Evolutionary conservation across 2,113 vertebrate species (phyloP).

Genomic region (Muntiacus reevesi): DNA sequence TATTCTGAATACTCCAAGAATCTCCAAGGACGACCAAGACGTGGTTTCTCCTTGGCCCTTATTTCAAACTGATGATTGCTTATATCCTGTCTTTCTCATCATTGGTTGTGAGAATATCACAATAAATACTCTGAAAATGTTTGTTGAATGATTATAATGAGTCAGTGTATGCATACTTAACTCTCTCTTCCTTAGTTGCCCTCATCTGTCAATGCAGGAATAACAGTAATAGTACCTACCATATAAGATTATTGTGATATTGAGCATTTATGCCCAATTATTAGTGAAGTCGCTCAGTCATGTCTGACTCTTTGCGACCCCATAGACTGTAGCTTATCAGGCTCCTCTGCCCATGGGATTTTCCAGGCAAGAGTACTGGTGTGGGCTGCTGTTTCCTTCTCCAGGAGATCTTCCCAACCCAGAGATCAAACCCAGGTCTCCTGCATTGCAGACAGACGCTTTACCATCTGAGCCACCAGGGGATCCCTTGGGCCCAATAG

Average conservation of each 20-base stretch:
- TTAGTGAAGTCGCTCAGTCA: too few species aligned
- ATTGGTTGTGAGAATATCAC: slow-evolving; percentile 6
- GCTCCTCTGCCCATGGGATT: too few species aligned
- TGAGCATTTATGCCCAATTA: not conserved
- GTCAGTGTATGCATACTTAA: slow-evolving; percentile 1
- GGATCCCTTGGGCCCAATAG: not conserved
- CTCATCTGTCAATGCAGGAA: not conserved
- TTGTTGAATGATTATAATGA: slow-evolving; percentile 37
- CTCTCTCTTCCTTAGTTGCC: not conserved
- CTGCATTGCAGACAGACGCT: too few species aligned
- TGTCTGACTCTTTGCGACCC: too few species aligned
- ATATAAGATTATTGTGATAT: slow-evolving; percentile 33
- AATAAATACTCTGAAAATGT: not conserved
- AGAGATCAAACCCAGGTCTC: too few species aligned
- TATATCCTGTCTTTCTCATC: not conserved
- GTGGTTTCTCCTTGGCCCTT: not conserved
- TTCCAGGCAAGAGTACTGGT: too few species aligned
- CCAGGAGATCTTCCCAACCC: too few species aligned
- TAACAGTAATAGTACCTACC: not conserved
- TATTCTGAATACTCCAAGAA: not conserved
- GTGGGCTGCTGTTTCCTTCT: too few species aligned
- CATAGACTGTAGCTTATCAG: too few species aligned
- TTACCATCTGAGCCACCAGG: too few species aligned
- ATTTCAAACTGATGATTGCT: slow-evolving; percentile 25
- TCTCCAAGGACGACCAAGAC: not conserved